Evolutionary conservation across 2,113 vertebrate genomes (phyloP), one percentile per base, ranked within the genome.

Genomic region (Protomyctophum bolini): DNA sequence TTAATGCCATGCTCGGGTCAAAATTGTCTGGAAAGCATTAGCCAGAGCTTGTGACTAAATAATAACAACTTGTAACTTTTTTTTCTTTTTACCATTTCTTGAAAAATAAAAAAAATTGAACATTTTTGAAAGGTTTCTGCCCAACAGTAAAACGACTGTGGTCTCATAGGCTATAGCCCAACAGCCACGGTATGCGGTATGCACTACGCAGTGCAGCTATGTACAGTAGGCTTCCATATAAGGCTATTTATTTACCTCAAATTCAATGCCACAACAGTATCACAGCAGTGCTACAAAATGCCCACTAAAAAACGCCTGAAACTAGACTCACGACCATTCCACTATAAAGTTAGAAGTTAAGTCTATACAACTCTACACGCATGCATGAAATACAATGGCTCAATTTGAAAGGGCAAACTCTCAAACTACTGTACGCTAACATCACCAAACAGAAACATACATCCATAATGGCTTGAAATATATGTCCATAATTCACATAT

Each of bases 401-500:
- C 3, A 41, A 41, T 41, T 41, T 41, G 33, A 41, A 41, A 41
- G 33, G 33, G 33, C 33, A 41, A 41, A 41, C 33, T 3, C 33
- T 41, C 5, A 4, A 41, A 56, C 62, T 63, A 77, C 45, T 82
- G 49, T 80, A 56, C 73, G 66, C 64, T 80, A 80, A 68, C 77
- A 67, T 70, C 52, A 84, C 78, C 33, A 87, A 76, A 87, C 83
- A 83, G 49, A 73, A 86, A 86, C 82, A 90, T 87, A 85, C 83
- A 88, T 90, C 72, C 78, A 87, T 76, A 83, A 76, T 87, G 73
- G 84, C 80, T 75, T 81, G 68, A 75, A 75, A 89, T 86, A 83
- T 88, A 86, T 85, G 77, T 68, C 68, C 47, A 65, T 59, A 85
- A 59, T 58, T 83, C 72, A 91, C 86, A 91, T 89, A 91, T 86